A percentile compares a stretch with the other conserved stretches of the same genome.
Conservation (phyloP, 2,888 invertebrate species). For the Plemyria rubiginata region DNA sequence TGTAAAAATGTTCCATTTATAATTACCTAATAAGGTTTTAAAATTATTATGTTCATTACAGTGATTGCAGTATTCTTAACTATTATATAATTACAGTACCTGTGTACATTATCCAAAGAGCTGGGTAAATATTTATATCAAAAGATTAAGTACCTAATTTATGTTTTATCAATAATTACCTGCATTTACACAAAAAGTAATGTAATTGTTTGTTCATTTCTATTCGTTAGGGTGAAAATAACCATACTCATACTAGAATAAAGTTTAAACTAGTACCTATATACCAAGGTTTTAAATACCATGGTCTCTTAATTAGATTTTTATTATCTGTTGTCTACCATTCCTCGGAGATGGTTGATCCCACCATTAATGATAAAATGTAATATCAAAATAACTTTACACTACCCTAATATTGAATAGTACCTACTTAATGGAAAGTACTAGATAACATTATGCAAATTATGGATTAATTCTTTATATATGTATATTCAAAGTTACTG, state of each 20-base stretch:
- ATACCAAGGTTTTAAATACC: no score
- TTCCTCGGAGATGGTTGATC: no score
- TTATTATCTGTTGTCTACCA: no score
- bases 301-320: no score
- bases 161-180: not conserved
- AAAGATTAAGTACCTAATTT: no score
- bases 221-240: no score
- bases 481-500: slow-evolving; percentile 12
- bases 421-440: not conserved
- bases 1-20: slow-evolving; percentile 28
- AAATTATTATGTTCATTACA: slow-evolving; percentile 10
- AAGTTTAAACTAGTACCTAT: no score
- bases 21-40: slow-evolving; percentile 19
- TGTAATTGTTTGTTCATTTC: no score
- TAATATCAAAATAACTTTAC: not conserved
- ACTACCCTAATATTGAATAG: not conserved
- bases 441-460: not conserved
- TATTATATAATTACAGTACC: not conserved
- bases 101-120: not conserved
- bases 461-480: not conserved
- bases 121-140: not conserved
- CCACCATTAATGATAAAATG: no score
- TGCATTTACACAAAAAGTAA: not conserved
- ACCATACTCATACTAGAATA: no score
- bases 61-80: slow-evolving; percentile 7